Evolutionary conservation across 2,113 vertebrate species (phyloP).

Genomic region (Oncorhynchus mykiss): DNA sequence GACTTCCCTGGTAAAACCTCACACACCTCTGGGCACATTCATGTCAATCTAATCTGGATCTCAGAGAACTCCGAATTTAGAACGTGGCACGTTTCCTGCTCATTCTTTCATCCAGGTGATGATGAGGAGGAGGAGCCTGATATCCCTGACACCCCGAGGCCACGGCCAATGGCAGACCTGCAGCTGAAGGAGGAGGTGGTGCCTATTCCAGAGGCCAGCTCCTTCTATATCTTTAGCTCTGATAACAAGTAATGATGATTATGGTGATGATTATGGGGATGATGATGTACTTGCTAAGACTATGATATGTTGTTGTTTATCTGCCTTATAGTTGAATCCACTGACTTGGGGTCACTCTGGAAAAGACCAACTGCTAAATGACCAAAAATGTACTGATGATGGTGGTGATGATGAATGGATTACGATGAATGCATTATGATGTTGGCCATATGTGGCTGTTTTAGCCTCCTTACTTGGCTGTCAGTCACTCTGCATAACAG

Average conservation of each 20-base stretch:
- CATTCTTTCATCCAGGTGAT: slow-evolving; percentile 72
- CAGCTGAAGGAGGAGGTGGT: slow-evolving; percentile 92
- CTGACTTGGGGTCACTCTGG: neutral
- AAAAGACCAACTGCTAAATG: neutral
- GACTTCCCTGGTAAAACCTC: slow-evolving; percentile 87
- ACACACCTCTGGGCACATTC: neutral
- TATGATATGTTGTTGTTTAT: neutral
- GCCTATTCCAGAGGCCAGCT: slow-evolving; percentile 90
- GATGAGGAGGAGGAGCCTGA: slow-evolving; percentile 94
- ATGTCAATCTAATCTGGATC: neutral
- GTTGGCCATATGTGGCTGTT: neutral
- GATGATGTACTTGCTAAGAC: neutral
- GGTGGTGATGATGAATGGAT: neutral
- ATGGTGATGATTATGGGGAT: neutral
- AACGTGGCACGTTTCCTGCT: neutral
- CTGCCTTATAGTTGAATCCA: no score
- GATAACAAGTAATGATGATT: slow-evolving; percentile 83
- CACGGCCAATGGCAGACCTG: slow-evolving; percentile 89
- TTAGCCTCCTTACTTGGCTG: no score
- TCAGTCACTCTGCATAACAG: no score
- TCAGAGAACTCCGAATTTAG: neutral
- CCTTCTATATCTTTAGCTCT: slow-evolving; percentile 94
- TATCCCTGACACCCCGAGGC: slow-evolving; percentile 87
- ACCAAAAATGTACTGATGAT: neutral
- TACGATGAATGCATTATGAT: neutral